A percentile compares a stretch with the other conserved stretches of the same genome.
phyloP scores from a whole-genome alignment of 2,797 vertebrate genomes.

The Varecia variegata region DNA sequence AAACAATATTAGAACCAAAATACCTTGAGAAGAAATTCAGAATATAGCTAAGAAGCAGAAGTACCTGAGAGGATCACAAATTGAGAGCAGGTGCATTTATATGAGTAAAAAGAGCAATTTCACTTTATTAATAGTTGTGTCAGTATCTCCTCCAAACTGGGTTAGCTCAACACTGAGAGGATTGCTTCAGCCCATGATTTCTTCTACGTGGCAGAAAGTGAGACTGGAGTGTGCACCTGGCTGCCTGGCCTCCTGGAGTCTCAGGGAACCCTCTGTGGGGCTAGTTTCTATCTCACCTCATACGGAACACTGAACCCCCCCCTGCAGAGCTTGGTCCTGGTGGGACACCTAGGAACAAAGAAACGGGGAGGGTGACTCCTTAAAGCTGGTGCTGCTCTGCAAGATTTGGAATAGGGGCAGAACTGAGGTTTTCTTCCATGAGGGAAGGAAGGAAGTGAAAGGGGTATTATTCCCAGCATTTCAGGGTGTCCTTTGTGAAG shows the following conservation, averaged over 20 bases:
- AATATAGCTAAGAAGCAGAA: not conserved
- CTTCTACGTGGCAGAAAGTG: not conserved
- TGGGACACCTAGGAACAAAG: not conserved
- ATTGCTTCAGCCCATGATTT: not conserved
- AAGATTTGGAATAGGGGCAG: not conserved
- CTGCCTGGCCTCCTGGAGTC: not conserved
- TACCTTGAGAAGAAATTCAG: not conserved
- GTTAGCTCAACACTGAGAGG: not conserved
- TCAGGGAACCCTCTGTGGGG: too few species aligned
- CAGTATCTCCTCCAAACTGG: not conserved
- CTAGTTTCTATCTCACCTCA: not conserved
- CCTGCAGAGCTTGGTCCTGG: not conserved
- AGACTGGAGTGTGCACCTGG: not conserved
- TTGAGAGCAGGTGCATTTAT: not conserved
- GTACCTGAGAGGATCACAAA: not conserved
- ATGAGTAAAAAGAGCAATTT: not conserved
- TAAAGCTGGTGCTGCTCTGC: not conserved
- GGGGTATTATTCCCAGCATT: not conserved
- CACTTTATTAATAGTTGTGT: not conserved
- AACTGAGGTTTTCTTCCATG: not conserved
- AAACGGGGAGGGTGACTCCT: not conserved
- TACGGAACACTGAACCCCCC: not conserved
- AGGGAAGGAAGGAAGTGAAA: not conserved
- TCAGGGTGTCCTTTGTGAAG: not conserved
- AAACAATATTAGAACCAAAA: not conserved